Evolutionary conservation across 2,888 invertebrate genomes (phyloP).

Genomic region (Drosophila emarginata): DNA sequence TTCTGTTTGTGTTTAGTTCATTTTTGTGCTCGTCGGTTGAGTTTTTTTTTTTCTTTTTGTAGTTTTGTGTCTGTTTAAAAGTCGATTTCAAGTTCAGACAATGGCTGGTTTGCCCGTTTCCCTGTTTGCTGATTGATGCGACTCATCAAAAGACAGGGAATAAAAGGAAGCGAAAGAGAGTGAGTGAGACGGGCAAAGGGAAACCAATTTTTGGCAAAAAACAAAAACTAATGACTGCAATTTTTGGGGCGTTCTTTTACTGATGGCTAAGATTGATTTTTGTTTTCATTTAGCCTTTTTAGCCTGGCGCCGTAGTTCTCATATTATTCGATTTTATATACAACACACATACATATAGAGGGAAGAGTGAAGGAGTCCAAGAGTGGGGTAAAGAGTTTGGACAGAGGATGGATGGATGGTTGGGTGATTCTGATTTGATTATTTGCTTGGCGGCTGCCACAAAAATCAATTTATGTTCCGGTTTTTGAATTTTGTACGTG

Average conservation of each 20-base stretch:
- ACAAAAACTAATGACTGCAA: constrained; percentile 65
- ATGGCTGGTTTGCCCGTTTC: constrained; percentile 1
- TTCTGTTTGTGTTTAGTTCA: constrained; percentile 16
- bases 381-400: neutral
- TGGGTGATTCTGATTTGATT: constrained; percentile 59
- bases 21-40: constrained; percentile 4
- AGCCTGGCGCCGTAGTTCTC: constrained; percentile 46
- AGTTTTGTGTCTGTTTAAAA: too few relatives aligned
- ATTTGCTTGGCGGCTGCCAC: constrained; percentile 61
- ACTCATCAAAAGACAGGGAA: constrained; percentile 52
- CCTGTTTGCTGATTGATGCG: constrained; percentile 64
- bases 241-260: constrained; percentile 62
- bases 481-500: constrained; percentile 46
- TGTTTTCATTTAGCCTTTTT: constrained; percentile 36
- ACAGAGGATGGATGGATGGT: constrained; percentile 39
- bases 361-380: neutral
- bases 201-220: constrained; percentile 35
- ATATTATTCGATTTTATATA: constrained; percentile 29
- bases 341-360: neutral
- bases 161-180: neutral
- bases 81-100: too few relatives aligned
- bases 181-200: constrained; percentile 24
- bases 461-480: constrained; percentile 63
- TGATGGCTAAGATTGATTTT: constrained; percentile 62
- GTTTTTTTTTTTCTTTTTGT: constrained; percentile 42